Evolutionary conservation across 2,113 vertebrate species (phyloP).

Genomic region (Ursus arctos): DNA sequence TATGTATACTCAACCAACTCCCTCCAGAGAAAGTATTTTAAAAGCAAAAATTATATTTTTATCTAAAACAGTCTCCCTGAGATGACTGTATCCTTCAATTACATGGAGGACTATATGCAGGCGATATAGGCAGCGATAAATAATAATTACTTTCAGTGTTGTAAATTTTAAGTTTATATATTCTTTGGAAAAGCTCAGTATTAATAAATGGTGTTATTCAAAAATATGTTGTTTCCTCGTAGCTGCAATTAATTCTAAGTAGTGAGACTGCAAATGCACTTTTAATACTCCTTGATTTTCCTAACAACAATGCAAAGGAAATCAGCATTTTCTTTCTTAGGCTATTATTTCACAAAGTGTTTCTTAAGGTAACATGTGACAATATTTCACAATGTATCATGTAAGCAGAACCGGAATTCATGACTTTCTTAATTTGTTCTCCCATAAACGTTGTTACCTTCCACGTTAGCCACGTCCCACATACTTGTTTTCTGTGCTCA

Average conservation of each 20-base stretch:
- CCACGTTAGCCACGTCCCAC: background rate
- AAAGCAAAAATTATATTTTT: background rate
- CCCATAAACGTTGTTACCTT: background rate
- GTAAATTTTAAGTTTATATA: background rate
- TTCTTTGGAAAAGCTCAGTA: background rate
- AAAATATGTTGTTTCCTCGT: background rate
- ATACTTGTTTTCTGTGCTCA: background rate
- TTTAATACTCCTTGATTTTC: background rate
- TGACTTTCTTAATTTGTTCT: background rate
- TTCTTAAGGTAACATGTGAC: background rate
- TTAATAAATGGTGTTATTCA: background rate
- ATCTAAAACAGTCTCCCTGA: background rate
- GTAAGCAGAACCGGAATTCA: background rate
- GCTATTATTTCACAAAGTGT: background rate
- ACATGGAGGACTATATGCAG: background rate
- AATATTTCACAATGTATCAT: background rate
- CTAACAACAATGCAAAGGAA: background rate
- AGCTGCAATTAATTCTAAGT: background rate
- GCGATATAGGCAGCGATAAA: background rate
- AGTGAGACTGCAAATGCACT: background rate
- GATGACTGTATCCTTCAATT: background rate
- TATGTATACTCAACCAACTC: background rate
- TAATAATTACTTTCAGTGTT: background rate
- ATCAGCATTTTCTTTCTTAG: background rate
- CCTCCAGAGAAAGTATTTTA: background rate